Conservation (phyloP, 2,888 invertebrate genomes). For the Trachelus iudaicus region DNA sequence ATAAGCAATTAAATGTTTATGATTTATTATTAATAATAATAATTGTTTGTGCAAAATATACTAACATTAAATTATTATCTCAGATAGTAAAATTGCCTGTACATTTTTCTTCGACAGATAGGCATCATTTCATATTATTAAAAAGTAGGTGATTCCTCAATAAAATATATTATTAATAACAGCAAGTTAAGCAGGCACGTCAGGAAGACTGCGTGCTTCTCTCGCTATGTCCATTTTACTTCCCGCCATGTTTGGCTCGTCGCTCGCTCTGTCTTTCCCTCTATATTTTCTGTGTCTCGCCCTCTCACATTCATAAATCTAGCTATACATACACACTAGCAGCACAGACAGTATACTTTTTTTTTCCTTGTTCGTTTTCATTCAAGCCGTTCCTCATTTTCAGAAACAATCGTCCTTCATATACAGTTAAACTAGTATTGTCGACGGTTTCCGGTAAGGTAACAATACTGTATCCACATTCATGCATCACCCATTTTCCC, state of each 20-base stretch:
- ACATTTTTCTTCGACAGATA: slow-evolving; percentile 43
- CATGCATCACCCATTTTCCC: too few relatives aligned
- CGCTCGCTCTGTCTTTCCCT: background rate
- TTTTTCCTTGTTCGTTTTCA: too few relatives aligned
- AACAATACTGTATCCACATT: too few relatives aligned
- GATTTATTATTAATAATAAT: slow-evolving; percentile 47
- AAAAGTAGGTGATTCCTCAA: slow-evolving; percentile 39
- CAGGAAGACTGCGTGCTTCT: slow-evolving; percentile 35
- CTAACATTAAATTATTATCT: slow-evolving; percentile 53
- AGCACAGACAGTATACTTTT: too few relatives aligned
- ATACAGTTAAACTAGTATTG: too few relatives aligned
- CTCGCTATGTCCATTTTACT: too few relatives aligned
- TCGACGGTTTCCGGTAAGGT: too few relatives aligned
- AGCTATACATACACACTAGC: too few relatives aligned
- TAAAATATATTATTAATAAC: slow-evolving; percentile 48
- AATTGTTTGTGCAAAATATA: slow-evolving; percentile 58
- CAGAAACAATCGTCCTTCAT: background rate
- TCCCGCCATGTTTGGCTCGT: background rate
- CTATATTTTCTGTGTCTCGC: too few relatives aligned
- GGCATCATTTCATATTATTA: slow-evolving; percentile 27
- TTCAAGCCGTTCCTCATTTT: background rate
- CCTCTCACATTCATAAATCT: too few relatives aligned
- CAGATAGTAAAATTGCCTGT: slow-evolving; percentile 49
- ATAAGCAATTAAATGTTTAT: background rate
- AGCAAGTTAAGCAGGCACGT: slow-evolving; percentile 24